Base-by-base conservation (phyloP, 2,113 vertebrate species). In the Otis tarda region DNA sequence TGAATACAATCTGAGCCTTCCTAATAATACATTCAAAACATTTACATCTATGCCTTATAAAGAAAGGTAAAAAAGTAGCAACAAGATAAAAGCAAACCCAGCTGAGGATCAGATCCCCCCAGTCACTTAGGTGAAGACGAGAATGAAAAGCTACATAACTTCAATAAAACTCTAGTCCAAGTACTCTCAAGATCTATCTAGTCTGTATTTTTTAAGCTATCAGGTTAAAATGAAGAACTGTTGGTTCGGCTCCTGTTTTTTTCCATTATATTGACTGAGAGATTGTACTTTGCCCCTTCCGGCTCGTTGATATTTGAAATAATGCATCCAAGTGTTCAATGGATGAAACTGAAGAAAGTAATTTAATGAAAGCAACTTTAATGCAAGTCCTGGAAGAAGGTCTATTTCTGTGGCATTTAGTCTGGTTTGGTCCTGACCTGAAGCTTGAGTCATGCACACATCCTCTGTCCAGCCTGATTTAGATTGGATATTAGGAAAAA, bases 11-110 rank as follows among this genome's bases (percentile, higher is more conserved):
- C 63, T 45, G n/a, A 82, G 50, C 65, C 63, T 83, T 93, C 76
- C 14, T 6, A 92, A 33, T 59, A 87, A 73, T 13, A 53, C 0
- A 2, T 89, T 92, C 67, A 89, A 78, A 94, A 75, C 57, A 87
- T 78, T 94, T 84, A 87, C 61, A 63, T 39, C 41, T 47, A 47
- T 11, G 12, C 15, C 31, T 68, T 77, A 50, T 9, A 59, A 79
- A 91, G 47, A 49, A 63, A 92, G 45, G 64, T 33, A 79, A 67
- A 82, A 91, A 87, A 94, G 59, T n/a, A 94, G 50, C n/a, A 84
- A 69, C 39, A 87, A 85, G n/a, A 68, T 50, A 75, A 96, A 95
- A 71, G 31, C 41, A 89, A 93, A 52, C 10, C 27, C 49, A 75
- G 41, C 31, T 18, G 47, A 79, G 22, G 22, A 84, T 57, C 83